Percentiles rank a stretch among this genome's conserved stretches.
These are phyloP conservation scores for Sminthurinus aureus DNA, from an alignment of 2,888 invertebrate species.

Conservation along the genomic window DNA sequence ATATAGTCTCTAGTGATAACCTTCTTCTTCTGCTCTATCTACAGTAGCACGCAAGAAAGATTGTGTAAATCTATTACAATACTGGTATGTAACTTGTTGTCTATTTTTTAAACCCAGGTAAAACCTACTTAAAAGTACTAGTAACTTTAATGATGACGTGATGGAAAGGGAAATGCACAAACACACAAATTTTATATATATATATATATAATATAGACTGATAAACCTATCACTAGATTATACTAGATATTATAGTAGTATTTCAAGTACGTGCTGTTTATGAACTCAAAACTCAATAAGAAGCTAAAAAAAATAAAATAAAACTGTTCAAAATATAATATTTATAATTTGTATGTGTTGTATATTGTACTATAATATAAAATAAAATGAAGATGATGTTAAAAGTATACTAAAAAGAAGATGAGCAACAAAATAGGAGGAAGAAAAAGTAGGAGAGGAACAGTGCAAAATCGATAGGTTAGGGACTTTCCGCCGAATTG, in stretches of 20 bases:
- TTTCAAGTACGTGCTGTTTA: too few species aligned
- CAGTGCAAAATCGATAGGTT: conserved; percentile 33
- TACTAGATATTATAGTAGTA: too few species aligned
- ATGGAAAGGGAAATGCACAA: conserved; percentile 6
- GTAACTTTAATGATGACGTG: conserved; percentile 8
- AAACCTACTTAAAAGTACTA: conserved; percentile 14
- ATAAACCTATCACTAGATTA: too few species aligned
- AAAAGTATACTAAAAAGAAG: conserved; percentile 23
- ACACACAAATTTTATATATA: conserved; percentile 4
- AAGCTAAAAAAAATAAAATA: not conserved
- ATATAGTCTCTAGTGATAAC: not conserved
- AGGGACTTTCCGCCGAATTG: conserved; percentile 17
- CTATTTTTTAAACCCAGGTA: not conserved
- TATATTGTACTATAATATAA: not conserved
- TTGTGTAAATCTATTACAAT: not conserved
- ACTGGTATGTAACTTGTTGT: conserved; percentile 4
- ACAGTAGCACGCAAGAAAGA: not conserved
- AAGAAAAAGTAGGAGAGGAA: conserved; percentile 31
- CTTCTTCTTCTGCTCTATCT: not conserved
- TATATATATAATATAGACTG: conserved; percentile 20
- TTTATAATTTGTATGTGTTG: not conserved
- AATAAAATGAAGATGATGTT: not conserved
- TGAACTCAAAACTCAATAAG: not conserved
- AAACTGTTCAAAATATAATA: conserved; percentile 1
- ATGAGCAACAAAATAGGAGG: conserved; percentile 32